Evolutionary conservation across 2,113 vertebrate species (phyloP).

Genomic region (Labrus mixtus): DNA sequence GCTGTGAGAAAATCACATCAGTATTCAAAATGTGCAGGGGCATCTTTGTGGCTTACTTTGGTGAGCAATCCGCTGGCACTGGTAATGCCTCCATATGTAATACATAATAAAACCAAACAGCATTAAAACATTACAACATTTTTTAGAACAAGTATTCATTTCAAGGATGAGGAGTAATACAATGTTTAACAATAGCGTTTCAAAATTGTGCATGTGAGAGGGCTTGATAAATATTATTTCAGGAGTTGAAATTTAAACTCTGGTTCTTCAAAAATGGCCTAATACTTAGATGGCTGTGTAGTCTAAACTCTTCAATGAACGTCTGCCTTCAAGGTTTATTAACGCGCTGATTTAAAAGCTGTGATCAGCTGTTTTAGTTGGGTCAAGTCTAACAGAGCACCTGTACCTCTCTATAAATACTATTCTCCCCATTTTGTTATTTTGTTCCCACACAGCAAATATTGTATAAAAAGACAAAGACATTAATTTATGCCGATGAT

Average conservation of each 20-base stretch:
- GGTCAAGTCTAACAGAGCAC: too few relatives aligned
- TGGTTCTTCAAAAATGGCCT: too few relatives aligned
- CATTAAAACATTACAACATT: slow-evolving; percentile 12
- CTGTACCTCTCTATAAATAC: too few relatives aligned
- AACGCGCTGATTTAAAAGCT: too few relatives aligned
- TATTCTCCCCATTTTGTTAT: not conserved
- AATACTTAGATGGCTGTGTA: too few relatives aligned
- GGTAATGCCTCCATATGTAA: slow-evolving; percentile 17
- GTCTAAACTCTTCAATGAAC: too few relatives aligned
- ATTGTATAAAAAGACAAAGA: slow-evolving; percentile 45
- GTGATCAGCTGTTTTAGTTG: slow-evolving; percentile 1
- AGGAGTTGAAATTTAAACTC: not conserved
- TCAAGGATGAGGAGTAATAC: slow-evolving; percentile 17
- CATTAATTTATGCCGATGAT: slow-evolving; percentile 31
- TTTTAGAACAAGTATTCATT: slow-evolving; percentile 18
- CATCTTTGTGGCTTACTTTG: slow-evolving; percentile 33
- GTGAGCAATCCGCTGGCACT: slow-evolving; percentile 5
- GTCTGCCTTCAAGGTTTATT: too few relatives aligned
- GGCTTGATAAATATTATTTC: not conserved
- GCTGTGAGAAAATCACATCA: slow-evolving; percentile 26
- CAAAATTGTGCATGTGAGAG: slow-evolving; percentile 35
- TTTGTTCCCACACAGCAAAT: slow-evolving; percentile 17
- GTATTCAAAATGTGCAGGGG: slow-evolving; percentile 42
- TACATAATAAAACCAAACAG: slow-evolving; percentile 34
- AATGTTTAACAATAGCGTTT: slow-evolving; percentile 21